Evolutionary conservation across 2,888 invertebrate species (phyloP).

Genomic region (Aporophyla nigra): DNA sequence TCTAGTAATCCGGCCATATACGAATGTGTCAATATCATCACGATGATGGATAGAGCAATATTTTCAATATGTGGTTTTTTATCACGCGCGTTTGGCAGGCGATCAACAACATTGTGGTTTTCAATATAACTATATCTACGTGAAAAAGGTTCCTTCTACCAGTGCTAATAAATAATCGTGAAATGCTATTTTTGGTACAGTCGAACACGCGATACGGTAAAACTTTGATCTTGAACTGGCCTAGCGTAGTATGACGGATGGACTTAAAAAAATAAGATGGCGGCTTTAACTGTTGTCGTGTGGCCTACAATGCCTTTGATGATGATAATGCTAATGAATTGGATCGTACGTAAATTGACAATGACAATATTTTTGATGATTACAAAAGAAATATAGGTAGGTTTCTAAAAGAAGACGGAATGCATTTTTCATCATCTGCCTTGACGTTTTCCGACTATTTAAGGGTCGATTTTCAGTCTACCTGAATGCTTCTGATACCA

Average conservation of each 20-base stretch:
- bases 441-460: no score
- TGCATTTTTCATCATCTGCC: no score
- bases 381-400: not conserved
- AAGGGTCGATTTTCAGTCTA: no score
- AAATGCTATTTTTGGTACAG: not conserved
- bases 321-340: no score
- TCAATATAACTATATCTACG: not conserved
- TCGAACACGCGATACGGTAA: not conserved
- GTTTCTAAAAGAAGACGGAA: no score
- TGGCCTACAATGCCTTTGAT: not conserved
- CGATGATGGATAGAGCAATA: not conserved
- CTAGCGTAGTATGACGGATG: not conserved
- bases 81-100: not conserved
- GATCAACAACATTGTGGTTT: slow-evolving; percentile 7
- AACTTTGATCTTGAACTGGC: not conserved
- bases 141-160: not conserved
- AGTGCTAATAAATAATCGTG: not conserved
- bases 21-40: not conserved
- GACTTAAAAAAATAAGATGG: not conserved
- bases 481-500: no score
- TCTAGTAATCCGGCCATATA: not conserved
- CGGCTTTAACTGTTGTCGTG: not conserved
- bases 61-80: not conserved
- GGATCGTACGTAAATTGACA: no score
- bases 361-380: not conserved